phyloP scores from a whole-genome alignment of 2,888 invertebrate species.

The Maniola hyperantus region DNA sequence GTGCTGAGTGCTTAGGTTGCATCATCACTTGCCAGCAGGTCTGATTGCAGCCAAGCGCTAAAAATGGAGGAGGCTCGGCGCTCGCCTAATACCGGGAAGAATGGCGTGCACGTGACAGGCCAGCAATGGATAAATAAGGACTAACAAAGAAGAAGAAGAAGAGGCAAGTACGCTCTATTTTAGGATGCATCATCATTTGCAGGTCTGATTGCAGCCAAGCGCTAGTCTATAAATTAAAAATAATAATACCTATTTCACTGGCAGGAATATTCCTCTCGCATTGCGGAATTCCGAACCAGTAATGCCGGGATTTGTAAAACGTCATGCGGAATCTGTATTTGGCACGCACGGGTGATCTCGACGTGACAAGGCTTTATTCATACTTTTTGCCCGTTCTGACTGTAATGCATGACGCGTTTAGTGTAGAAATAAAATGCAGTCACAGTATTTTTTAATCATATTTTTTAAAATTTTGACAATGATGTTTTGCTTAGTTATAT shows the following conservation, averaged over 20 bases:
- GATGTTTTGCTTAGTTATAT: neutral
- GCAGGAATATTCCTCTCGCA: neutral
- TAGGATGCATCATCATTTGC: too few relatives aligned
- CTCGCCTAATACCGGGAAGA: too few relatives aligned
- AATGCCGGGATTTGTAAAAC: conserved; percentile 29
- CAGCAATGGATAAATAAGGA: too few relatives aligned
- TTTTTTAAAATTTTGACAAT: neutral
- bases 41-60: neutral
- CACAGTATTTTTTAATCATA: neutral
- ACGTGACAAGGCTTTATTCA: conserved; percentile 31
- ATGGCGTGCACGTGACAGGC: too few relatives aligned
- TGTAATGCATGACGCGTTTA: conserved; percentile 8
- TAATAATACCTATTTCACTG: too few relatives aligned
- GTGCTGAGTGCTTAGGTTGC: too few relatives aligned
- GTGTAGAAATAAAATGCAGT: conserved; percentile 6
- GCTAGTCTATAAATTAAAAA: too few relatives aligned
- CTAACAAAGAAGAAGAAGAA: too few relatives aligned
- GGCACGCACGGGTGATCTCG: conserved; percentile 32
- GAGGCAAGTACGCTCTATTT: too few relatives aligned
- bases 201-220: too few relatives aligned
- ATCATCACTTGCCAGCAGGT: neutral
- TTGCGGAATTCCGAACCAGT: conserved; percentile 26
- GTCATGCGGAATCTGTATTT: conserved; percentile 32
- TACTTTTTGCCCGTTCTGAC: conserved; percentile 14
- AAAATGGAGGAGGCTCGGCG: too few relatives aligned